Conservation (phyloP, 2,888 invertebrate genomes). For the Linyphia triangularis region DNA sequence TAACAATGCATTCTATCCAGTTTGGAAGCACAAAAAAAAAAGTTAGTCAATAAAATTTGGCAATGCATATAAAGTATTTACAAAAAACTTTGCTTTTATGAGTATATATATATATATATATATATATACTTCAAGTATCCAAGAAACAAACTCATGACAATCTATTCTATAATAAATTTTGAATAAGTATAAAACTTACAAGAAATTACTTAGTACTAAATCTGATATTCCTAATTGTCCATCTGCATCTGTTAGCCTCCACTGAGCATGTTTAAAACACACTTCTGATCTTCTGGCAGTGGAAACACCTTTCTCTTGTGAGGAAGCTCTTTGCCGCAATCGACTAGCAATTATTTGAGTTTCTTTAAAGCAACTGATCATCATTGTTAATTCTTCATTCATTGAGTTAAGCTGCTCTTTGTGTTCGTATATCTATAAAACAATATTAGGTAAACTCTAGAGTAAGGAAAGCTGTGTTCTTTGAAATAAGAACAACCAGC, state of each 20-base stretch:
- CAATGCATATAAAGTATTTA: no score
- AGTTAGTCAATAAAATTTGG: no score
- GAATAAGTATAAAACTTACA: no score
- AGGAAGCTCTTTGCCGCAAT: constrained; percentile 76
- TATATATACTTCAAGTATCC: no score
- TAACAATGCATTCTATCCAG: no score
- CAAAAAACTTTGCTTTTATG: not conserved
- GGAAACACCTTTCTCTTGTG: constrained; percentile 85
- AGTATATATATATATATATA: not conserved
- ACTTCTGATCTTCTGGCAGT: constrained; percentile 92
- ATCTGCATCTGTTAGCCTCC: constrained; percentile 98
- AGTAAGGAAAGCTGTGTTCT: no score
- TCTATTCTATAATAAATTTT: no score
- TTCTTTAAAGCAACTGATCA: constrained; percentile 95
- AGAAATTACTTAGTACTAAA: constrained; percentile 94
- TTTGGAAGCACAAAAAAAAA: no score
- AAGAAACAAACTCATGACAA: no score
- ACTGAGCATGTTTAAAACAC: constrained; percentile 98
- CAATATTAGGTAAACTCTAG: constrained; percentile 78
- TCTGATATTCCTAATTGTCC: constrained; percentile 99
- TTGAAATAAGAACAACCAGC: no score
- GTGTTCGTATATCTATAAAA: constrained; percentile 86
- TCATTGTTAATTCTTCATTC: constrained; percentile 96
- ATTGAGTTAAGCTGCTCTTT: constrained; percentile 92
- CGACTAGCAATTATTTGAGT: constrained; percentile 84